Conservation (phyloP, 2,888 invertebrate genomes). For the Unio pictorum region DNA sequence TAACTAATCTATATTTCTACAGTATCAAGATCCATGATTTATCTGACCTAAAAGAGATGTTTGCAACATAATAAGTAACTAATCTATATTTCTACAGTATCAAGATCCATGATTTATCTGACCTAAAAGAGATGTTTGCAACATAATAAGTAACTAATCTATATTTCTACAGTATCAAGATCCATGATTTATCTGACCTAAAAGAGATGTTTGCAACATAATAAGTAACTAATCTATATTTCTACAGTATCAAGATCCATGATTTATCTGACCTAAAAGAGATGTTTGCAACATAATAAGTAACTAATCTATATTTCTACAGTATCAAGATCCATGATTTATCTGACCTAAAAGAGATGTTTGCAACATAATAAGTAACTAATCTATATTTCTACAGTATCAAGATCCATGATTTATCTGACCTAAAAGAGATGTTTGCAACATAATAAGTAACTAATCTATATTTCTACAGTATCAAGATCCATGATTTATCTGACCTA, state of each 20-base stretch:
- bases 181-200: constrained; percentile 86
- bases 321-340: constrained; percentile 92
- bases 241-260: constrained; percentile 88
- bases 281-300: constrained; percentile 77
- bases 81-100: constrained; percentile 76
- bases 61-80: constrained; percentile 73
- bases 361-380: constrained; percentile 73
- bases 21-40: constrained; percentile 92
- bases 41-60: constrained; percentile 85
- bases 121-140: constrained; percentile 85
- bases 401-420: constrained; percentile 88
- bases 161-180: constrained; percentile 81
- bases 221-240: not conserved
- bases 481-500: constrained; percentile 86
- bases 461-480: constrained; percentile 81
- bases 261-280: constrained; percentile 86
- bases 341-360: constrained; percentile 85
- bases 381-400: constrained; percentile 76
- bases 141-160: constrained; percentile 52
- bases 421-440: constrained; percentile 85
- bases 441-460: constrained; percentile 52
- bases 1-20: constrained; percentile 36
- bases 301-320: constrained; percentile 36
- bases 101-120: constrained; percentile 88
- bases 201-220: constrained; percentile 83